A percentile compares a stretch with the other conserved stretches of the same genome.
These are phyloP conservation scores for Stomatorhinus walkeri DNA, from an alignment of 2,797 vertebrate species.

Conservation along the genomic window DNA sequence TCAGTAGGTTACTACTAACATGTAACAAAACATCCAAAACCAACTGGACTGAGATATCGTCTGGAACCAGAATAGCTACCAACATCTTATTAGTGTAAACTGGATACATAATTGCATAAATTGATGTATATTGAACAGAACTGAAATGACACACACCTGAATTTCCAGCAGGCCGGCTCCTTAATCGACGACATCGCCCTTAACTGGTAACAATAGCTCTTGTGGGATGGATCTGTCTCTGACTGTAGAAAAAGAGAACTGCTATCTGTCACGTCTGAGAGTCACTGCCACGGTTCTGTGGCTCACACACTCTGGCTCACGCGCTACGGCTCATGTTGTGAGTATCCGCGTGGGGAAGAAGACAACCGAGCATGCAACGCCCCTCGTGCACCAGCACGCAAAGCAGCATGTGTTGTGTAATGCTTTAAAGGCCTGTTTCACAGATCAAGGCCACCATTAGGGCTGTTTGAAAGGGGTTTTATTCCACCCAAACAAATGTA, in stretches of 20 bases:
- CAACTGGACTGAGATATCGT: not conserved
- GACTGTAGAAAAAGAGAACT: constrained; percentile 44
- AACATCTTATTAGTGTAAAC: not conserved
- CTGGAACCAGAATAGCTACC: not conserved
- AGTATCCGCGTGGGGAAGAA: not conserved
- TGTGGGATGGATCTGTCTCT: not conserved
- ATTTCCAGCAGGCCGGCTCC: not conserved
- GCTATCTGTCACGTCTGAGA: constrained; percentile 27
- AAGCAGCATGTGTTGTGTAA: not conserved
- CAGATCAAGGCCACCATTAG: not conserved
- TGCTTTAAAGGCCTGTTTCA: not conserved
- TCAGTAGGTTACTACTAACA: not conserved
- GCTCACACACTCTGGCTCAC: not conserved
- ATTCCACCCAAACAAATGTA: not conserved
- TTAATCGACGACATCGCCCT: not conserved
- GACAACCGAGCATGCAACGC: too few relatives aligned
- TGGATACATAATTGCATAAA: not conserved
- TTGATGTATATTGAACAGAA: not conserved
- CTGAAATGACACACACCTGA: constrained; percentile 3
- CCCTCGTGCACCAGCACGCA: not conserved
- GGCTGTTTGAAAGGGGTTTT: not conserved
- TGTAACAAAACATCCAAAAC: not conserved
- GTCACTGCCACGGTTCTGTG: constrained; percentile 44
- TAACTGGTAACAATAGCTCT: not conserved
- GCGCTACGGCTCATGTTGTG: not conserved